Evolutionary conservation across 2,888 invertebrate species (phyloP).

Genomic region (Octonoba sinensis): DNA sequence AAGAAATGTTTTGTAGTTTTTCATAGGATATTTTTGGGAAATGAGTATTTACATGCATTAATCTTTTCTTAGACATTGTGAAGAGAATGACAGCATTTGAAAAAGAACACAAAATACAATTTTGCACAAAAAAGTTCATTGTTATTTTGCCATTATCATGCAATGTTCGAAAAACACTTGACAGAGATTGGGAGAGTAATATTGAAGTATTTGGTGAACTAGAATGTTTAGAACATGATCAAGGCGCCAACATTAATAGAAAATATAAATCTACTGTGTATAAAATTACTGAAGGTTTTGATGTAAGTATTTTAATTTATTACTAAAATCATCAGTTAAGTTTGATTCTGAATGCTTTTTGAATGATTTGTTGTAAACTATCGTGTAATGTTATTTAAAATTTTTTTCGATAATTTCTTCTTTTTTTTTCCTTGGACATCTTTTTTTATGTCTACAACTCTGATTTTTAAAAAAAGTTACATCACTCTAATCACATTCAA

Average conservation of each 20-base stretch:
- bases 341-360: no score
- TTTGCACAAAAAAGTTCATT: conserved; percentile 5
- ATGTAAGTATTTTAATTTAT: conserved; percentile 16
- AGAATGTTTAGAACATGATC: background rate
- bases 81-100: conserved; percentile 5
- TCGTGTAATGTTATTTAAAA: no score
- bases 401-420: no score
- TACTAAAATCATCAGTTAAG: no score
- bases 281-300: background rate
- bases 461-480: no score
- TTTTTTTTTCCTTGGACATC: no score
- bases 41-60: no score
- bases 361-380: no score
- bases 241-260: conserved; percentile 30
- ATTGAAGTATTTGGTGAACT: conserved; percentile 6
- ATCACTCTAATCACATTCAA: no score
- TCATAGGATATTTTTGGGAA: background rate
- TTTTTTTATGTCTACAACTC: no score
- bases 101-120: background rate
- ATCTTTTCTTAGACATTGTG: background rate
- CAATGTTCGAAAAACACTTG: conserved; percentile 9
- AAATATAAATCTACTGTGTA: conserved; percentile 19
- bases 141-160: conserved; percentile 25
- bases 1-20: background rate
- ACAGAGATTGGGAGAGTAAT: background rate